phyloP scores from a whole-genome alignment of 2,888 invertebrate species.

The Drosophila aldrichi region DNA sequence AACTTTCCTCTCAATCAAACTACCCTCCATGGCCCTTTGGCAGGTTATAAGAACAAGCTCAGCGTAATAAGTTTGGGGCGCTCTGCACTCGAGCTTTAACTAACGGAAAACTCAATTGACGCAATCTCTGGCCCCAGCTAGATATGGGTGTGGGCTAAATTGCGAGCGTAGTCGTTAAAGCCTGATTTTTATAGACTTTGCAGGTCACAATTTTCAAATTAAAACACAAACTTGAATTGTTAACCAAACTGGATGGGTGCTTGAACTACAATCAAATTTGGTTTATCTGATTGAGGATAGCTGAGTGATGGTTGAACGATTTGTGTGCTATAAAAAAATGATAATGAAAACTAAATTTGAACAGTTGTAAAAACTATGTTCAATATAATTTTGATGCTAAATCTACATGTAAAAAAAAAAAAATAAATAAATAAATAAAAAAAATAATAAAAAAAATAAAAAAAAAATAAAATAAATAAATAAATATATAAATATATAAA shows the following conservation, averaged over 20 bases:
- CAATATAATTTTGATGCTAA: too few relatives aligned
- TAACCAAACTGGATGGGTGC: background rate
- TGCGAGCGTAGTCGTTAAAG: conserved; percentile 33
- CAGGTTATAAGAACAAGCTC: conserved; percentile 21
- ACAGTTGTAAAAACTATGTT: too few relatives aligned
- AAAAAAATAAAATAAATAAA: too few relatives aligned
- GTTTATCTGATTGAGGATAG: background rate
- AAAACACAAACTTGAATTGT: conserved; percentile 17
- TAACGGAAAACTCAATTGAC: conserved; percentile 55
- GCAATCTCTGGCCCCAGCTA: conserved; percentile 54
- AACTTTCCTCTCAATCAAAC: background rate
- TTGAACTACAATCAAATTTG: conserved; percentile 12
- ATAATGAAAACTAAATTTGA: too few relatives aligned
- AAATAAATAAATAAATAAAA: too few relatives aligned
- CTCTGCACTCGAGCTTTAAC: conserved; percentile 19
- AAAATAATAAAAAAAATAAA: too few relatives aligned
- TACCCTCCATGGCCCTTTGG: background rate
- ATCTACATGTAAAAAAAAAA: too few relatives aligned
- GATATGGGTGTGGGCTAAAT: conserved; percentile 8
- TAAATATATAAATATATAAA: too few relatives aligned
- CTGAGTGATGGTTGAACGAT: too few relatives aligned
- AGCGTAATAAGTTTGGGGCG: conserved; percentile 35
- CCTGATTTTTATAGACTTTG: conserved; percentile 40
- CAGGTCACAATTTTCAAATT: conserved; percentile 37
- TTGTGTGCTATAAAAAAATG: background rate